Percentiles rank a stretch among this genome's conserved stretches.
These are phyloP conservation scores for Calameuta idolon DNA, from an alignment of 2,888 invertebrate genomes.

Conservation along the genomic window DNA sequence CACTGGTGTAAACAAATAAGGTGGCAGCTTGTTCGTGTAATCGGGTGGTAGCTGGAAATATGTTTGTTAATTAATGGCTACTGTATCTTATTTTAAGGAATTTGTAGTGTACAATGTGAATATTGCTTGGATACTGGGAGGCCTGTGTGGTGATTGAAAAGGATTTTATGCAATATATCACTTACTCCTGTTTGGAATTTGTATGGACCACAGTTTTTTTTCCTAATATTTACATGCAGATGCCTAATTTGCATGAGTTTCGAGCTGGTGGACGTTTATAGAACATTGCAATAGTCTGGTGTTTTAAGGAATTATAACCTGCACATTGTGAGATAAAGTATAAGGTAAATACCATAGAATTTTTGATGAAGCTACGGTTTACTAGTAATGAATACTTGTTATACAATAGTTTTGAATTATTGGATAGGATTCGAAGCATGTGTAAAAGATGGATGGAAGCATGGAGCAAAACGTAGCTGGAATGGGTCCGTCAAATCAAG, in stretches of 20 bases:
- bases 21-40: background rate
- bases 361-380: background rate
- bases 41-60: background rate
- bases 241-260: background rate
- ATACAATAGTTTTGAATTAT: background rate
- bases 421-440: slow-evolving; percentile 11
- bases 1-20: slow-evolving; percentile 1
- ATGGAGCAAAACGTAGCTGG: slow-evolving; percentile 22
- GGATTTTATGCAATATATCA: background rate
- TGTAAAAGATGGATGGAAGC: slow-evolving; percentile 17
- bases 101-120: background rate
- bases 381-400: background rate
- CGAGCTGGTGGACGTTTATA: background rate
- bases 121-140: background rate
- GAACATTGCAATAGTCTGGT: background rate
- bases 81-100: background rate
- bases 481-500: slow-evolving; percentile 12
- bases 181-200: background rate
- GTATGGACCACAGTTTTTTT: background rate
- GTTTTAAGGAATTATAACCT: background rate
- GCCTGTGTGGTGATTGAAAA: background rate
- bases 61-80: background rate
- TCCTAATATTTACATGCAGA: background rate
- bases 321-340: background rate
- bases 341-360: background rate